These are phyloP conservation scores for Halichoerus grypus DNA, from an alignment of 2,113 vertebrate genomes.

Conservation along the genomic window DNA sequence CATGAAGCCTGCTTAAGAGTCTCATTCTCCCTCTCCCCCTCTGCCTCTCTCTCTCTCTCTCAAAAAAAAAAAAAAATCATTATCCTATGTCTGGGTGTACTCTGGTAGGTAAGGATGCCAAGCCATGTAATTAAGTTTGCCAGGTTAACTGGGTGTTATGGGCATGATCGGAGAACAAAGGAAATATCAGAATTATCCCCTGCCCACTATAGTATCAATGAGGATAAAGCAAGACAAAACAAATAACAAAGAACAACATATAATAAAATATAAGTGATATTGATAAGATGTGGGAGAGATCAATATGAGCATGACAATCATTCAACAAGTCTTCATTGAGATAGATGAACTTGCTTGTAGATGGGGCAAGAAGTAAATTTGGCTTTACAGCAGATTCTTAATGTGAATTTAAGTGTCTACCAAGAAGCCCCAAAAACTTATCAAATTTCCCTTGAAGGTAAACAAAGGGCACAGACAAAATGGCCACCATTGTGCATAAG, in stretches of 20 bases:
- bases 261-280: neutral
- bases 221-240: neutral
- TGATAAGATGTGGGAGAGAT: neutral
- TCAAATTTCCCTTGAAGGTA: neutral
- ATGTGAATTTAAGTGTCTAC: neutral
- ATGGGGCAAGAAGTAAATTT: neutral
- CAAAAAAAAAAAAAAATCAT: neutral
- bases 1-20: neutral
- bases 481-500: neutral
- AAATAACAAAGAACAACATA: neutral
- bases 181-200: neutral
- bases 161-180: neutral
- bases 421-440: neutral
- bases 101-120: neutral
- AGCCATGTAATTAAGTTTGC: neutral
- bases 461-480: neutral
- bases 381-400: neutral
- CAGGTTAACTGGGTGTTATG: neutral
- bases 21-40: neutral
- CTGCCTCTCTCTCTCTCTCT: no score
- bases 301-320: no score
- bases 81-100: neutral
- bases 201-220: neutral
- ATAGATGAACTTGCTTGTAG: neutral
- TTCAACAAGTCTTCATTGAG: neutral